Evolutionary conservation across 2,113 vertebrate genomes (phyloP), one percentile per base, ranked within the genome.

Genomic region (Archocentrus centrarchus): DNA sequence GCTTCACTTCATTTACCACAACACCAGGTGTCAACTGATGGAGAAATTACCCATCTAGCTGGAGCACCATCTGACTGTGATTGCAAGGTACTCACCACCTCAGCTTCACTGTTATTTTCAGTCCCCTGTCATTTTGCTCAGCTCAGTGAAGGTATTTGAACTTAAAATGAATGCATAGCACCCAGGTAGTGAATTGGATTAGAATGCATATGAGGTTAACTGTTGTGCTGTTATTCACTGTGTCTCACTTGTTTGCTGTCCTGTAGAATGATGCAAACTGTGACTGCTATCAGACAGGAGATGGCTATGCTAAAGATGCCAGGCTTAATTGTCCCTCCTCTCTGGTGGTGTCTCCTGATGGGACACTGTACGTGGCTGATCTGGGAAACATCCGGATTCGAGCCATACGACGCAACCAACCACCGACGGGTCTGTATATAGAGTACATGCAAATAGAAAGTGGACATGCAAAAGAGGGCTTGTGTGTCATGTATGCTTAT

Each of bases 261-360:
- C 44, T 63, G 32, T 83, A 95, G 94, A 99, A 97, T 0, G 98
- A 99, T 18, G 97, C 98, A 91, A 99, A 98, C 94, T 99, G 98
- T 50, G 98, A 99, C 96, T 99, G 98, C 84, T 99, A 99, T 84
- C 98, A 99, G 82, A 97, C 93, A 0, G 98, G 98, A 5, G 98
- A 99, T 0, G 98, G 98, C 73, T 99, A 99, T 2, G 98, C 98
- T 89, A 99, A 99, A 88, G 98, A 99, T 3, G 97, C 98, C 79
- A 96, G 97, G 77, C 96, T 99, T 5, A 99, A 97, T 2, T 96
- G 96, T 1, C 98, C 98, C 0, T 98, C 98, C 13, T 99, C 98
- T 13, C 92, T 99, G 63, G 97, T 98, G 0, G 97, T 98, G 18
- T 99, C 98, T 37, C 97, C 98, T 0, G 98, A 99, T 15, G 98